Evolutionary conservation across 2,797 vertebrate genomes (phyloP), one percentile per base, ranked within the genome.

Genomic region (Sebastes hubbsi): DNA sequence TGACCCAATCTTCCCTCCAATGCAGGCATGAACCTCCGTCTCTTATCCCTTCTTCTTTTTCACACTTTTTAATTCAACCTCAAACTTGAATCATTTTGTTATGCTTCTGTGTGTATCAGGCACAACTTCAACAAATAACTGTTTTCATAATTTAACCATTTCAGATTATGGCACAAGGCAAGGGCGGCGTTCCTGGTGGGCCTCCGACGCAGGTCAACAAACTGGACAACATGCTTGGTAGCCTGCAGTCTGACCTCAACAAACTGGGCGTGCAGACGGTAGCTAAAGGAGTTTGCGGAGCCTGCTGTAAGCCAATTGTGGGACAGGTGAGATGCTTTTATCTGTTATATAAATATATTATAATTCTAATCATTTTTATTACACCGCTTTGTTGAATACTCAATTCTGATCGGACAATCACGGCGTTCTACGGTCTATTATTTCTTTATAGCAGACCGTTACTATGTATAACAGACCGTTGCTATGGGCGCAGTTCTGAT

Each of bases 281-380:
- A 0, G 97, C 98, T 87, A 99, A 99, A 93, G 98, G 98, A 1
- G 97, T 99, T 46, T 99, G 98, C 2, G 98, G 97, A n/a, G 98
- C 98, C 92, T 99, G 98, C 96, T 97, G 97, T 92, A 99, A 99
- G 84, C 97, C 98, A 4, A 99, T 99, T 2, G 97, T 97, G 1
- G 98, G 98, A 72, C 98, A 99, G 97, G 98, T 99, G 90, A 81
- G 88, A 22, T 1, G 13, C 30, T 49, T 36, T n/a, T 2, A 10
- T 38, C 2, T 70, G 6, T 1, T 4, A 38, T 30, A 32, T 34
- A 69, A 36, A 63, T 55, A 3, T 3, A 6, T 20, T 1, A 27
- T 54, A 7, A 5, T 14, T 64, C 3, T 5, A 27, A 69, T 13
- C 1, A 55, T 46, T 30, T 65, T 46, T 46, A 46, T 46, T 46